Percentiles rank a stretch among this genome's conserved stretches.
Evolutionary conservation across 2,797 vertebrate species (phyloP).

Genomic region (Sorex maritimensis): DNA sequence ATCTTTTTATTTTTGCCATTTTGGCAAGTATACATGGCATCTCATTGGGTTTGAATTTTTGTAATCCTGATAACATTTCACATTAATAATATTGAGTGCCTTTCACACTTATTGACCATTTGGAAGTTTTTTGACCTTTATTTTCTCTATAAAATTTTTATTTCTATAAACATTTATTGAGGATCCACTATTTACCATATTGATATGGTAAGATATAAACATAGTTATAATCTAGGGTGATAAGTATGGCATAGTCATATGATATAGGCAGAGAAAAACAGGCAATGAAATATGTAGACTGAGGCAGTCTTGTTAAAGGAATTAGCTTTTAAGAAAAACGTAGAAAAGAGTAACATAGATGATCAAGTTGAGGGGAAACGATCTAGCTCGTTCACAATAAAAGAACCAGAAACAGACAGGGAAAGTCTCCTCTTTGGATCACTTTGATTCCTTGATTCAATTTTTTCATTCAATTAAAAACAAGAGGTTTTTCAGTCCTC

Average conservation of each 20-base stretch:
- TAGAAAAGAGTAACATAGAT: constrained; percentile 3
- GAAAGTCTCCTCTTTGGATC: no score
- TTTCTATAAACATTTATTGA: constrained; percentile 38
- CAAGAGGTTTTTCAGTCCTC: no score
- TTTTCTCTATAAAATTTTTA: constrained; percentile 31
- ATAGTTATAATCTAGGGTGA: constrained; percentile 9
- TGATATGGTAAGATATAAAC: not conserved
- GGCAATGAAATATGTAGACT: not conserved
- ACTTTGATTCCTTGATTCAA: no score
- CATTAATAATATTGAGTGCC: not conserved
- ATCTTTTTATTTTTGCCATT: not conserved
- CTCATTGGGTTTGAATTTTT: not conserved
- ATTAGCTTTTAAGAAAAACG: not conserved
- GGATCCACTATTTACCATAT: not conserved
- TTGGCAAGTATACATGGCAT: not conserved
- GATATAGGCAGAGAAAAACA: no score
- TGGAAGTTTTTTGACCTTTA: not conserved
- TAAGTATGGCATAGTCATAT: not conserved
- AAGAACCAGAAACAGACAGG: constrained; percentile 1
- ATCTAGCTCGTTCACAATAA: not conserved
- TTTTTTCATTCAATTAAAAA: no score
- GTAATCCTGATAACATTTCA: not conserved
- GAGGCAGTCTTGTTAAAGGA: not conserved
- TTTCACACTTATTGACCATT: constrained; percentile 3
- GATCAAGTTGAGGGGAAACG: not conserved